Conservation (phyloP, 1,140 invertebrate species). For the Saxidomus purpurata region DNA sequence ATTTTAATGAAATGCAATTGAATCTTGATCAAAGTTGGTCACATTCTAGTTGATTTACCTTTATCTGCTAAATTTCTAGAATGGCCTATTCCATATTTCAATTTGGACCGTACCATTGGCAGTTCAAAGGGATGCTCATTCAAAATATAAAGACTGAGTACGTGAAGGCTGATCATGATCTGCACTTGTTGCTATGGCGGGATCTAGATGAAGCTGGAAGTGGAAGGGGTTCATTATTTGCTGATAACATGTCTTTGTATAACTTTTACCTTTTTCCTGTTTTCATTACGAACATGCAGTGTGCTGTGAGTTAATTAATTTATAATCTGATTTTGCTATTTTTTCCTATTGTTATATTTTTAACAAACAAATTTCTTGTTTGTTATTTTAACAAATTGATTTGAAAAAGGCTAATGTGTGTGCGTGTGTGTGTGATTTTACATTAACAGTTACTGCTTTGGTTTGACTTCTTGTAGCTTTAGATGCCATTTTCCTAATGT, state of each 20-base stretch:
- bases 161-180: too few relatives aligned
- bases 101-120: too few relatives aligned
- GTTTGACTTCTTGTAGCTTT: conserved; percentile 4
- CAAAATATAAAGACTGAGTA: too few relatives aligned
- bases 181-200: too few relatives aligned
- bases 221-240: not conserved
- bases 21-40: too few relatives aligned
- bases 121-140: too few relatives aligned
- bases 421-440: conserved; percentile 19
- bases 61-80: too few relatives aligned
- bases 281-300: conserved; percentile 7
- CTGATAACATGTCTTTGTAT: conserved; percentile 25
- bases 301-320: conserved; percentile 17
- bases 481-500: not conserved
- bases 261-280: conserved; percentile 1
- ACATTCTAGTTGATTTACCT: too few relatives aligned
- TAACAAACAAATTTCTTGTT: not conserved
- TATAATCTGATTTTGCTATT: not conserved
- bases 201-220: too few relatives aligned
- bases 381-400: not conserved
- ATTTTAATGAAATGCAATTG: too few relatives aligned
- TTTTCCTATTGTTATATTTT: not conserved
- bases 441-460: not conserved
- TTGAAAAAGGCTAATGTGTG: not conserved
- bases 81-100: too few relatives aligned